phyloP scores from a whole-genome alignment of 2,113 vertebrate species.

The Phyllostomus hastatus region DNA sequence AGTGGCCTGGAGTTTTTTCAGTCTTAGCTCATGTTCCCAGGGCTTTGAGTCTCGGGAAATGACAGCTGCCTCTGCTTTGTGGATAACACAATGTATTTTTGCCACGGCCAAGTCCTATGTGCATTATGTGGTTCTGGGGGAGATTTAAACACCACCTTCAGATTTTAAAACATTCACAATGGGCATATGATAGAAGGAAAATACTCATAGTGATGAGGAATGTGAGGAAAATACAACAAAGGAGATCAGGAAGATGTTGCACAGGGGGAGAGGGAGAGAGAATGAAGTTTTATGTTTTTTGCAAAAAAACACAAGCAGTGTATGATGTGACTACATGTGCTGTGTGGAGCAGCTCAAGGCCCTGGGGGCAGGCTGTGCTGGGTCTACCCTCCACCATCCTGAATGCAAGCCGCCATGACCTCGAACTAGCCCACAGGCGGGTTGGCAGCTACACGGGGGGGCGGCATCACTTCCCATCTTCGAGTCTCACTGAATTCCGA shows the following conservation, averaged over 20 bases:
- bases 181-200: neutral
- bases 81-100: neutral
- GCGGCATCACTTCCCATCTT: neutral
- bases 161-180: neutral
- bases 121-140: neutral
- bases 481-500: neutral
- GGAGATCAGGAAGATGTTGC: neutral
- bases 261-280: neutral
- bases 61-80: neutral
- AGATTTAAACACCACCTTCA: neutral
- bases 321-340: neutral
- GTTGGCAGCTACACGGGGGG: accelerated
- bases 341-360: neutral
- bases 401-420: neutral
- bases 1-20: neutral
- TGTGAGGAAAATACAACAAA: neutral
- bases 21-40: neutral
- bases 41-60: neutral
- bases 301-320: neutral
- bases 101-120: neutral
- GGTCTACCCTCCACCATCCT: too few relatives aligned
- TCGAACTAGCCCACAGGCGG: neutral
- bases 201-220: neutral
- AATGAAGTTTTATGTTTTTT: neutral
- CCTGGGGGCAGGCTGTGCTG: neutral